Evolutionary conservation across 1,140 invertebrate species (phyloP).

Genomic region (Agrilus planipennis): DNA sequence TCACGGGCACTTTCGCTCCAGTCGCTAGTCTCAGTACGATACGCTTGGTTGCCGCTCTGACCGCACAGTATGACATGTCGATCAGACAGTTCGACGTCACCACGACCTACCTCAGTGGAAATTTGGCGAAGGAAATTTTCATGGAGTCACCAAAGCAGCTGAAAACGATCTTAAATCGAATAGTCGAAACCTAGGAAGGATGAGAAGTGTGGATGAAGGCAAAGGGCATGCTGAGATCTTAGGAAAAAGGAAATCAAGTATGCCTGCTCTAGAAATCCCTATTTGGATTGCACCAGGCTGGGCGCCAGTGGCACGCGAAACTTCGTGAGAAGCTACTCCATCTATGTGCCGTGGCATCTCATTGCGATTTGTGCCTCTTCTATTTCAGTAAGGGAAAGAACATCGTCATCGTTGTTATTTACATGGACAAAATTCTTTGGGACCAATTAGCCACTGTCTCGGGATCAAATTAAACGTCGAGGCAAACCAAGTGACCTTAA

Average conservation of each 20-base stretch:
- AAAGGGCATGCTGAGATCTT: not conserved
- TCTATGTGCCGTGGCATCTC: not conserved
- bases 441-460: conserved; percentile 9
- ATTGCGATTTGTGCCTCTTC: not conserved
- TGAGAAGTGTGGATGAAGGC: not conserved
- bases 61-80: conserved; percentile 22
- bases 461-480: conserved; percentile 10
- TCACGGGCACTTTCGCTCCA: conserved; percentile 31
- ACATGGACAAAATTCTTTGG: conserved; percentile 25
- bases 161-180: not conserved
- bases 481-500: not conserved
- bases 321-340: not conserved
- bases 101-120: conserved; percentile 33
- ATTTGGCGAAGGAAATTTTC: conserved; percentile 29
- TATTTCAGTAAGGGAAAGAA: conserved; percentile 5
- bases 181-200: not conserved
- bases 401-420: conserved; percentile 17
- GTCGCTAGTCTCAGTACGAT: conserved; percentile 29
- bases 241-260: conserved; percentile 1
- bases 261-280: conserved; percentile 16
- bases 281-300: conserved; percentile 30
- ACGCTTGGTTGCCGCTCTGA: conserved; percentile 28
- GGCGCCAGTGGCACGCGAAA: conserved; percentile 10
- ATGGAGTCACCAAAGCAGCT: conserved; percentile 16
- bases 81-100: conserved; percentile 33